Evolutionary conservation across 2,113 vertebrate genomes (phyloP).

Genomic region (Gavia stellata): DNA sequence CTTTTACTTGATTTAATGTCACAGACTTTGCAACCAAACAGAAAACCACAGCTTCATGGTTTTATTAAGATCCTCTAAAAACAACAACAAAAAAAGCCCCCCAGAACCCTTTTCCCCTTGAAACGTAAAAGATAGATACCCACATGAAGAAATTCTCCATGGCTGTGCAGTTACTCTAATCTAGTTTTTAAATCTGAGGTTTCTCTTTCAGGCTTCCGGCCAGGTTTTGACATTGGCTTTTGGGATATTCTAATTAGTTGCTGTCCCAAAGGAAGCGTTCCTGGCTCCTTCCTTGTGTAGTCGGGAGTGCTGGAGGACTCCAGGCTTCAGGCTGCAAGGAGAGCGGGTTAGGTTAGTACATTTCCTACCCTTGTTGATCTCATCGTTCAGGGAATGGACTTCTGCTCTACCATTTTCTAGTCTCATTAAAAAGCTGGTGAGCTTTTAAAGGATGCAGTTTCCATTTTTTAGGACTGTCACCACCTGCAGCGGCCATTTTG

Average conservation of each 20-base stretch:
- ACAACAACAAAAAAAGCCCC: neutral
- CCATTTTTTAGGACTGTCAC: neutral
- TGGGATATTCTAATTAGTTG: constrained; percentile 15
- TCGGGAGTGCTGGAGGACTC: constrained; percentile 37
- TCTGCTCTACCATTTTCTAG: constrained; percentile 7
- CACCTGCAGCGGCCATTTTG: neutral
- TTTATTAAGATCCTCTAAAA: neutral
- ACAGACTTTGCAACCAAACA: neutral
- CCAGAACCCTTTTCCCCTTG: neutral
- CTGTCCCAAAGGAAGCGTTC: neutral
- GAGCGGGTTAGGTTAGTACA: neutral
- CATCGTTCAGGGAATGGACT: constrained; percentile 11
- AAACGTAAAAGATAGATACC: neutral
- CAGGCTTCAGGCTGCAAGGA: constrained; percentile 26
- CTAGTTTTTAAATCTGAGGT: neutral
- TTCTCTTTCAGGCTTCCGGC: constrained; percentile 37
- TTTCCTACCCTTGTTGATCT: neutral
- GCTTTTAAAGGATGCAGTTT: neutral
- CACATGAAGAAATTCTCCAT: neutral
- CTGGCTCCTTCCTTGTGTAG: constrained; percentile 18
- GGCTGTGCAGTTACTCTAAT: neutral
- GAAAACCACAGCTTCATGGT: neutral
- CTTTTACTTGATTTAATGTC: neutral
- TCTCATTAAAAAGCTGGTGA: constrained; percentile 26
- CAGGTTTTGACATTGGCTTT: constrained; percentile 64